A percentile compares a stretch with the other conserved stretches of the same genome.
Evolutionary conservation across 2,797 vertebrate species (phyloP).

Genomic region (Notamacropus eugenii): DNA sequence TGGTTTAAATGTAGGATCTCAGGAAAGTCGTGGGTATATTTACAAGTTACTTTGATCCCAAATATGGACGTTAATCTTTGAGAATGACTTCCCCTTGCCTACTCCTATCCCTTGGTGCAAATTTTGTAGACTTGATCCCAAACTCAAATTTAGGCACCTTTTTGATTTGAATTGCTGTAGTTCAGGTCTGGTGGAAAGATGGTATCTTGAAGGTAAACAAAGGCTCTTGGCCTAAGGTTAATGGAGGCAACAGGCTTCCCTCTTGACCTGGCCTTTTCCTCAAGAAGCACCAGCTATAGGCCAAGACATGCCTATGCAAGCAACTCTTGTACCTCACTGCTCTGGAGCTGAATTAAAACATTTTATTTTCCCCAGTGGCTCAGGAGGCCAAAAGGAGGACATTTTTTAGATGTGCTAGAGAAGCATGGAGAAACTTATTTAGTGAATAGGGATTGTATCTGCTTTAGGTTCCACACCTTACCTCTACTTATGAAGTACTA

Average conservation of each 20-base stretch:
- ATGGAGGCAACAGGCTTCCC: neutral
- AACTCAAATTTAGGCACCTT: neutral
- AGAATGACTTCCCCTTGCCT: neutral
- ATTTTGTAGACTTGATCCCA: constrained; percentile 35
- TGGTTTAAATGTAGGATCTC: neutral
- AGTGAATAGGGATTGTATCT: constrained; percentile 7
- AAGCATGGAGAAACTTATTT: neutral
- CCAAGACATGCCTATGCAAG: neutral
- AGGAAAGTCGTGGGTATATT: neutral
- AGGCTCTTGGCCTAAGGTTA: constrained; percentile 37
- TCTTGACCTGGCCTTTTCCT: neutral
- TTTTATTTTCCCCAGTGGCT: neutral
- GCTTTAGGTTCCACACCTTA: neutral
- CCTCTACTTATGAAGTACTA: neutral
- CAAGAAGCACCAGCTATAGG: neutral
- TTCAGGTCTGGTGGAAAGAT: constrained; percentile 45
- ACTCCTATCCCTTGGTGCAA: neutral
- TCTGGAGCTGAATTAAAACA: neutral
- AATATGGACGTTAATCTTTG: neutral
- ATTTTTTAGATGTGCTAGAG: neutral
- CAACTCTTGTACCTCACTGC: neutral
- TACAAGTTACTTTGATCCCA: neutral
- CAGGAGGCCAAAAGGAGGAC: neutral
- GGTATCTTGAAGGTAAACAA: constrained; percentile 46
- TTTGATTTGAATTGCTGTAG: neutral